Conservation (phyloP, 2,113 vertebrate genomes). For the Crotalus horridus region DNA sequence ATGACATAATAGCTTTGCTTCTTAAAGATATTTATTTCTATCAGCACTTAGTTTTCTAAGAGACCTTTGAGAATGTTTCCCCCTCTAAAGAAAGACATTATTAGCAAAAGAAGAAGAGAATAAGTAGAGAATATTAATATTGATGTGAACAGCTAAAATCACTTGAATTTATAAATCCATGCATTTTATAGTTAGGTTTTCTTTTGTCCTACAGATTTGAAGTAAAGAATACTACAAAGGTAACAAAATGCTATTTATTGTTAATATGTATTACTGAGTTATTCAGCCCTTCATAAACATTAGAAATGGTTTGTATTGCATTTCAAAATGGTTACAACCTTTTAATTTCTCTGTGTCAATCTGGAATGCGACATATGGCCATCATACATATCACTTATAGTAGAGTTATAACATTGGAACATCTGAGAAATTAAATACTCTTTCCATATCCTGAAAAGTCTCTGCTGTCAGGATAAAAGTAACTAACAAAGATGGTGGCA, state of each 20-base stretch:
- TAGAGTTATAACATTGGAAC: not conserved
- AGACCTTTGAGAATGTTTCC: not conserved
- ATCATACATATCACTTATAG: not conserved
- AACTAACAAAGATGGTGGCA: too few relatives aligned
- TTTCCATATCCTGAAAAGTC: not conserved
- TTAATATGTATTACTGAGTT: constrained; percentile 9
- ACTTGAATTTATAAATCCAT: not conserved
- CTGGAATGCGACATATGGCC: not conserved
- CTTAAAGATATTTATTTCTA: not conserved
- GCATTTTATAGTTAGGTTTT: not conserved
- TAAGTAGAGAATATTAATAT: not conserved
- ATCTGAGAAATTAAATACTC: not conserved
- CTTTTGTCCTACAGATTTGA: not conserved
- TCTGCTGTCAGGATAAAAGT: not conserved
- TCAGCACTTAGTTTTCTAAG: not conserved
- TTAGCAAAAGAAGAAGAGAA: not conserved
- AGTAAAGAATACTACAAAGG: constrained; percentile 12
- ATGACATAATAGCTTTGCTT: not conserved
- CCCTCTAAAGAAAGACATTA: not conserved
- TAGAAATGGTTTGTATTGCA: constrained; percentile 8
- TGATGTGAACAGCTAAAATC: not conserved
- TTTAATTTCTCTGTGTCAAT: not conserved
- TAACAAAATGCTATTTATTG: constrained; percentile 22
- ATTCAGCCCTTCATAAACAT: constrained; percentile 12
- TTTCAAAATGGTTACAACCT: not conserved